Evolutionary conservation across 30 jellyfish, hydroid and myxozoan species (phyloP).

Genomic region (Clytia hemisphaerica): DNA sequence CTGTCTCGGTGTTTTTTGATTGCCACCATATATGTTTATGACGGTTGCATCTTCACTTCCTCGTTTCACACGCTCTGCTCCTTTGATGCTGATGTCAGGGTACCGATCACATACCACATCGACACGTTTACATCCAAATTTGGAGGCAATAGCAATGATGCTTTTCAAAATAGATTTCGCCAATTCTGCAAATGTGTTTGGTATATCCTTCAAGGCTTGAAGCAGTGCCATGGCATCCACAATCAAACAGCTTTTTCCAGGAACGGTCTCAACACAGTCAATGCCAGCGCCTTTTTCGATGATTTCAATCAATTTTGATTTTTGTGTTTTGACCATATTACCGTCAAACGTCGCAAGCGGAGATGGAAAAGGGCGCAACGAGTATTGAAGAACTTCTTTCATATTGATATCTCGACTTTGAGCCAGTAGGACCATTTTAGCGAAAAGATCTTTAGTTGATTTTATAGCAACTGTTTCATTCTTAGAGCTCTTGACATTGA

Average conservation of each 20-base stretch:
- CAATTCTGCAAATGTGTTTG: slow-evolving; percentile 28
- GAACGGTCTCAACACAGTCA: too few relatives aligned
- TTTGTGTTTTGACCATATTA: too few relatives aligned
- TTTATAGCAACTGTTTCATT: neutral
- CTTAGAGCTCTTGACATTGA: neutral
- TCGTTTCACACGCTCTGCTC: slow-evolving; percentile 51
- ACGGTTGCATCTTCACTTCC: slow-evolving; percentile 20
- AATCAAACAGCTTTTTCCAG: too few relatives aligned
- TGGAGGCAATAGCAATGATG: slow-evolving; percentile 12
- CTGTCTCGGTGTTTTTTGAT: neutral
- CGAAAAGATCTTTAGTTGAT: neutral
- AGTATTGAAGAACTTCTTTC: slow-evolving; percentile 23
- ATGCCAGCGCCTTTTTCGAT: too few relatives aligned
- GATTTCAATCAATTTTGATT: too few relatives aligned
- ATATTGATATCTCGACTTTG: slow-evolving; percentile 21
- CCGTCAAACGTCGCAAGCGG: slow-evolving; percentile 20
- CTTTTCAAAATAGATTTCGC: slow-evolving; percentile 1
- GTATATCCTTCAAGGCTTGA: slow-evolving; percentile 21
- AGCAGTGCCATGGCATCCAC: slow-evolving; percentile 57
- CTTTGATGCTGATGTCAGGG: slow-evolving; percentile 45
- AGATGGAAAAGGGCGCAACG: slow-evolving; percentile 18
- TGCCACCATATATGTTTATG: neutral
- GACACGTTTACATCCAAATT: slow-evolving; percentile 19
- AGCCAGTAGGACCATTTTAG: neutral
- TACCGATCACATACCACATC: slow-evolving; percentile 47